Conservation (phyloP, 30 jellyfish, hydroid and myxozoan genomes). For the Aurelia coerulea region DNA sequence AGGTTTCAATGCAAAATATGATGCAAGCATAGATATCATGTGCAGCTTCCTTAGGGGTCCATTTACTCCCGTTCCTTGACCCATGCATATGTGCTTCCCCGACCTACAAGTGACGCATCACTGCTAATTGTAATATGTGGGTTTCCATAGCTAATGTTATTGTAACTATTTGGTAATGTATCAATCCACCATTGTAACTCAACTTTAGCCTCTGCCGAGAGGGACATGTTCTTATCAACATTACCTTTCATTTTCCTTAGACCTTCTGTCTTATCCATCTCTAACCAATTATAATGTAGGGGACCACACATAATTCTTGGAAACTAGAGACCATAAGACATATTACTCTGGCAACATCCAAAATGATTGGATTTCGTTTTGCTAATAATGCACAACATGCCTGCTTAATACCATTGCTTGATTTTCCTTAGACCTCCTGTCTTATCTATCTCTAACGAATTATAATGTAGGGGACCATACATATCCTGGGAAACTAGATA, state of each 20-base stretch:
- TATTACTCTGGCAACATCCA: too few relatives aligned
- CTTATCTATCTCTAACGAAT: conserved; percentile 36
- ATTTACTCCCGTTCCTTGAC: conserved; percentile 31
- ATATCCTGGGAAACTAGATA: conserved; percentile 60
- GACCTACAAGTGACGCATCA: conserved; percentile 73
- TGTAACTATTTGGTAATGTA: neutral
- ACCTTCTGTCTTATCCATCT: too few relatives aligned
- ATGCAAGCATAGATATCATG: too few relatives aligned
- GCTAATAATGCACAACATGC: too few relatives aligned
- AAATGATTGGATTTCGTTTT: too few relatives aligned
- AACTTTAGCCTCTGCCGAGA: too few relatives aligned
- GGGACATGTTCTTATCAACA: too few relatives aligned
- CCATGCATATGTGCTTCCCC: conserved; percentile 60
- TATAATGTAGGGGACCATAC: conserved; percentile 52
- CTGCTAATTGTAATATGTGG: conserved; percentile 34
- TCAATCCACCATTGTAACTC: conserved; percentile 76
- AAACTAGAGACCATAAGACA: too few relatives aligned
- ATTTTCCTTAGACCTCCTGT: conserved; percentile 30
- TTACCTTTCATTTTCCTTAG: too few relatives aligned
- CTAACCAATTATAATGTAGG: neutral
- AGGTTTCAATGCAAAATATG: too few relatives aligned
- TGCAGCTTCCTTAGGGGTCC: too few relatives aligned
- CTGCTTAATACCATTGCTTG: conserved; percentile 25
- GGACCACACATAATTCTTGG: too few relatives aligned
- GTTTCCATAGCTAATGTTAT: conserved; percentile 4